Base-by-base conservation (phyloP, 2,888 invertebrate species). In the Venustoraphidia nigricollis region DNA sequence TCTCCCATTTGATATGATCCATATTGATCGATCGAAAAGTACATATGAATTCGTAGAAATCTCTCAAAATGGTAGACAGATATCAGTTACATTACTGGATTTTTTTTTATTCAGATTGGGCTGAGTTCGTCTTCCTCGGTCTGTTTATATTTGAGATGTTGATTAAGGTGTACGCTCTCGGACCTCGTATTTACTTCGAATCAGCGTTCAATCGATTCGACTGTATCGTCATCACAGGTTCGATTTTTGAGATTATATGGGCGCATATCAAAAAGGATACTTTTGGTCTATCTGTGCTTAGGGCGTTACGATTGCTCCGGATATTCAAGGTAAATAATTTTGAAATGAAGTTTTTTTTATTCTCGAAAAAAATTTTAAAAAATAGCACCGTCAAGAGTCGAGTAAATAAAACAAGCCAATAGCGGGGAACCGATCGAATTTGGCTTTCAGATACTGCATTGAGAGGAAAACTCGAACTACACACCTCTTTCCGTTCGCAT, bases 131-230 rank as follows among this genome's bases (percentile, higher is more conserved):
- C 67, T 98, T 98, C 77, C 79, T 98, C 66, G 93, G 89, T 62
- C 81, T 98, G 61, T 98, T 98, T 75, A 90, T 98, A 84, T 82
- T 87, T 72, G 98, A 99, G 74, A 97, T 98, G 96, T 83, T 93
- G 72, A 81, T 99, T 65, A 98, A 98, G 72, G 88, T 98, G 83
- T 98, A 98, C 70, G 97, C 97, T 56, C 77, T 98, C 65, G 97
- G 98, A 59, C 89, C 93, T 57, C 81, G 94, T 62, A 90, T 92
- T 62, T 99, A 99, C 76, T 97, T 98, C 73, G 94, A 95, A 72
- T 97, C 96, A 57, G 92, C 96, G 62, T 98, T 98, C 79, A 98
- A 99, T 75, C 89, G 95, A 61, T 98, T 98, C 74, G 98, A 99
- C 77, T 98, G 97, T 75, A 91, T 97, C 62, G 98, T 98, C 71